A percentile compares a stretch with the other conserved stretches of the same genome.
These are phyloP conservation scores for Gouania willdenowi DNA, from an alignment of 2,797 vertebrate species.

Conservation along the genomic window DNA sequence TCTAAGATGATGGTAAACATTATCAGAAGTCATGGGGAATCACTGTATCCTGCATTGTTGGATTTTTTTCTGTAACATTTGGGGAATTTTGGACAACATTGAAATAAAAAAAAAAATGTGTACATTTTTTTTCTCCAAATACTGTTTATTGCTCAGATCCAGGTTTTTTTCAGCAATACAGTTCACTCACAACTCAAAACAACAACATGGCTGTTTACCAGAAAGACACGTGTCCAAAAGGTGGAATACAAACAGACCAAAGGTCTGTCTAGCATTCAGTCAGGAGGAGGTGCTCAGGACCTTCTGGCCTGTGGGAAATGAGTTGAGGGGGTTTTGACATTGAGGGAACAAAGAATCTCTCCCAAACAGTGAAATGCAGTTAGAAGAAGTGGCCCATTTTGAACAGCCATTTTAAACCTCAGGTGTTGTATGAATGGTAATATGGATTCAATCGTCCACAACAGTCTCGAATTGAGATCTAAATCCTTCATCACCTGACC, in stretches of 20 bases:
- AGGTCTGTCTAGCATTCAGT: slow-evolving; percentile 52
- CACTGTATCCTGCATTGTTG: too few relatives aligned
- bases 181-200: slow-evolving; percentile 78
- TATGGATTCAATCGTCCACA: slow-evolving; percentile 55
- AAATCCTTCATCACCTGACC: slow-evolving; percentile 38
- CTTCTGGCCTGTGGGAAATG: slow-evolving; percentile 62
- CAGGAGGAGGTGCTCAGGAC: slow-evolving; percentile 59
- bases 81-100: slow-evolving; percentile 1
- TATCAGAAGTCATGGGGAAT: too few relatives aligned
- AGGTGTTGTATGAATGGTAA: slow-evolving; percentile 58
- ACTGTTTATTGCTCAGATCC: slow-evolving; percentile 83
- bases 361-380: slow-evolving; percentile 62
- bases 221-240: slow-evolving; percentile 59
- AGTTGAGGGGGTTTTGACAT: slow-evolving; percentile 56
- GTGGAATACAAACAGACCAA: slow-evolving; percentile 47
- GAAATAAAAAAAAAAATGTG: slow-evolving; percentile 11
- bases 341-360: slow-evolving; percentile 62
- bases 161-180: slow-evolving; percentile 80
- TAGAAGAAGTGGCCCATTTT: slow-evolving; percentile 56
- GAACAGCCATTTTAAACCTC: slow-evolving; percentile 51
- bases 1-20: too few relatives aligned
- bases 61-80: slow-evolving; percentile 8
- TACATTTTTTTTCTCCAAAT: slow-evolving; percentile 51
- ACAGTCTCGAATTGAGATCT: slow-evolving; percentile 53
- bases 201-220: slow-evolving; percentile 68